phyloP scores from a whole-genome alignment of 2,797 vertebrate species.

The Amblyopsis hoosieri region DNA sequence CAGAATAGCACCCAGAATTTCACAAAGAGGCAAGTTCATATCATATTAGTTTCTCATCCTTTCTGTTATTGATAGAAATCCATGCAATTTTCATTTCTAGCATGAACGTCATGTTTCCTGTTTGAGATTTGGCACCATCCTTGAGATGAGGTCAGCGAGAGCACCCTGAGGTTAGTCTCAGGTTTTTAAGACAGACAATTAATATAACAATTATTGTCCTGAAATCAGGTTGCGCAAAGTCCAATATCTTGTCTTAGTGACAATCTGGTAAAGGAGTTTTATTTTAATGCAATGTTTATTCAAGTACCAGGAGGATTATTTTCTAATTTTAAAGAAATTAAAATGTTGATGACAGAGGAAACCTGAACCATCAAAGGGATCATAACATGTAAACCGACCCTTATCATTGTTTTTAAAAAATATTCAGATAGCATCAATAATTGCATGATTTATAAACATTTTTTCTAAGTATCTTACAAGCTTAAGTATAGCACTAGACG shows the following conservation, averaged over 20 bases:
- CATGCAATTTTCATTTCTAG: conserved; percentile 76
- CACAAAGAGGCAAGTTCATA: conserved; percentile 68
- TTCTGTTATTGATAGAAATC: conserved; percentile 72
- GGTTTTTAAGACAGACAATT: conserved; percentile 41
- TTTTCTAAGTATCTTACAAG: conserved; percentile 72
- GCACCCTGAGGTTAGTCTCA: conserved; percentile 48
- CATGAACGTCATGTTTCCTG: conserved; percentile 49
- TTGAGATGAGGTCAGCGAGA: conserved; percentile 59
- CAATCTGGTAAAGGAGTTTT: conserved; percentile 31
- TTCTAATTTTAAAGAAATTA: conserved; percentile 47
- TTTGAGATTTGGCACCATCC: conserved; percentile 73
- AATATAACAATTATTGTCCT: conserved; percentile 37
- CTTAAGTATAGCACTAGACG: conserved; percentile 68
- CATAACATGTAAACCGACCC: conserved; percentile 69
- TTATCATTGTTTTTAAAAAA: conserved; percentile 66
- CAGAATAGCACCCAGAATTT: conserved; percentile 73
- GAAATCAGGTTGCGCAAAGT: conserved; percentile 43
- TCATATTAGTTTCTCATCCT: conserved; percentile 59
- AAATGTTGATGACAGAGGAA: conserved; percentile 50
- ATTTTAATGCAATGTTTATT: conserved; percentile 54
- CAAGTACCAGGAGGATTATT: conserved; percentile 58
- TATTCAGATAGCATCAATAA: conserved; percentile 71
- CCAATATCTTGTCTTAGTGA: conserved; percentile 36
- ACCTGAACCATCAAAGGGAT: conserved; percentile 63
- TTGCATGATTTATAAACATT: conserved; percentile 75